Evolutionary conservation across 2,888 invertebrate species (phyloP), one percentile per base, ranked within the genome.

Genomic region (Calameuta filiformis): DNA sequence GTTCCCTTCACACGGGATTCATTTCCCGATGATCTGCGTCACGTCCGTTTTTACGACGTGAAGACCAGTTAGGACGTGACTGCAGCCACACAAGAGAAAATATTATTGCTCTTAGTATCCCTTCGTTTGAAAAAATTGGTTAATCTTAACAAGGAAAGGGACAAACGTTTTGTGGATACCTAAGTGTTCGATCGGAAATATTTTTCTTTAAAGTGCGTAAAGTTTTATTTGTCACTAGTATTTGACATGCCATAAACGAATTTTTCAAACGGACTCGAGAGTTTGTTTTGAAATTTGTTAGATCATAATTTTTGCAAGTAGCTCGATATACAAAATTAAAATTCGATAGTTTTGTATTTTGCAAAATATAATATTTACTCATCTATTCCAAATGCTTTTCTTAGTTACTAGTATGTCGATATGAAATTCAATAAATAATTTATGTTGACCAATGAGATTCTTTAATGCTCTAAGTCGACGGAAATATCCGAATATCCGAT

Each of bases 1-100:
- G 71, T 68, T 76, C 35, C 69, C 76, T 76, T 76, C 76, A 35
- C 76, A 33, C n/a, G 68, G 68, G 76, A 78, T 73, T 78, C 73
- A 73, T 76, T 56, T 69, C 40, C 34, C 12, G 34, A 30, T 33
- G 33, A 35, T 68, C 35, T 76, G 73, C 78, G 78, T 78, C 78
- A 78, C 68, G 71, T 78, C 78, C 78, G 78, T 37, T 73, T 37
- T 23, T 75, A 40, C 75, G 73, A 34, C 56, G 40, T 40, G 35
- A 35, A 35, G 12, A 35, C 35, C 12, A 35, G 12, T 11, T 1
- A 15, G 40, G 40, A 40, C 40, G 40, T 40, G 40, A 40, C 6
- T 40, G 1, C 6, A 40, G 40, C 40, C 40, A 40, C 15, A 6
- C 23, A 23, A 15, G 1, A 40, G 40, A 6, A 40, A 40, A 40